A percentile compares a stretch with the other conserved stretches of the same genome.
These are phyloP conservation scores for Scleropages formosus DNA, from an alignment of 2,797 vertebrate species.

Conservation along the genomic window DNA sequence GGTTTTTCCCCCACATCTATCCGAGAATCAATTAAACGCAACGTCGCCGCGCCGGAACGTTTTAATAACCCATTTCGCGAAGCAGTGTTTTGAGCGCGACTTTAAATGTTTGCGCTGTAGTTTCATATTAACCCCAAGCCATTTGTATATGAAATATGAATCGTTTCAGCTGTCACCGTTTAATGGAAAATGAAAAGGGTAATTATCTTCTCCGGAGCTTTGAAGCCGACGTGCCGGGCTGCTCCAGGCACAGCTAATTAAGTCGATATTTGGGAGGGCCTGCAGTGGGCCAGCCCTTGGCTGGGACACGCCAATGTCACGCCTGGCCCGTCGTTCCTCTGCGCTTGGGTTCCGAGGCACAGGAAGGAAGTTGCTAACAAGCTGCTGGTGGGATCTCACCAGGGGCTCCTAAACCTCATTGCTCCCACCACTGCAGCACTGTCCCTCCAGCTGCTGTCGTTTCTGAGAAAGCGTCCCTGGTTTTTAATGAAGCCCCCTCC, in stretches of 20 bases:
- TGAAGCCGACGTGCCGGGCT: constrained; percentile 11
- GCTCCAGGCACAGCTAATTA: constrained; percentile 19
- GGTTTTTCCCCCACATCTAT: too few species aligned
- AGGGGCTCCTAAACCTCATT: background rate
- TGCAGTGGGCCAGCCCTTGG: background rate
- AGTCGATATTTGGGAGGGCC: constrained; percentile 15
- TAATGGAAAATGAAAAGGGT: constrained; percentile 27
- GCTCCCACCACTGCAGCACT: background rate
- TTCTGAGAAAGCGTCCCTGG: background rate
- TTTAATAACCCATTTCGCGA: background rate
- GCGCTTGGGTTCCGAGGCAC: background rate
- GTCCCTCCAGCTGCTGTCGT: background rate
- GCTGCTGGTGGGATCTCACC: background rate
- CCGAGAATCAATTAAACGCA: background rate
- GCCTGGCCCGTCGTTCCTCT: background rate
- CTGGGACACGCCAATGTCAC: background rate
- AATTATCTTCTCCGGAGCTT: constrained; percentile 14
- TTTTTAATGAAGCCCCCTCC: background rate
- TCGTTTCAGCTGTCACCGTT: constrained; percentile 14
- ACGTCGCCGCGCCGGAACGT: background rate
- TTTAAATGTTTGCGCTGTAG: background rate
- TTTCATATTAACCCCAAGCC: background rate
- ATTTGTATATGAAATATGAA: background rate
- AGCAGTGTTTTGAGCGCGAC: background rate
- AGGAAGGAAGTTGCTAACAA: background rate